Conservation (phyloP, 1,140 invertebrate species). For the Pseudomyrmex pallidus region DNA sequence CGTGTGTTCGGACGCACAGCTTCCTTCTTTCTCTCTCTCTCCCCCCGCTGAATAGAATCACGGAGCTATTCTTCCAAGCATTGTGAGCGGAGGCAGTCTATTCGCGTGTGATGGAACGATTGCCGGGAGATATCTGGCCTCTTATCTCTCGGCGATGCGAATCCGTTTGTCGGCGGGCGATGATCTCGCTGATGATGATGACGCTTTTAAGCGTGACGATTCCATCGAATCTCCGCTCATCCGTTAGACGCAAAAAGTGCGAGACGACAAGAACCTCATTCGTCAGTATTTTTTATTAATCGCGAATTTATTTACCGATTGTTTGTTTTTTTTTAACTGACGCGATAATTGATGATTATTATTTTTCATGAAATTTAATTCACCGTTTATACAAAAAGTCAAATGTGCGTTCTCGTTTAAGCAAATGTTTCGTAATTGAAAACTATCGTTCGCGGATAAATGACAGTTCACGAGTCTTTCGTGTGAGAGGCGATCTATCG, state of each 20-base stretch:
- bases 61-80: conserved; percentile 81
- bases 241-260: conserved; percentile 17
- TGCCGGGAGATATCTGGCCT: conserved; percentile 76
- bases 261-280: background rate
- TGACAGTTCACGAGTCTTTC: conserved; percentile 13
- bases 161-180: conserved; percentile 65
- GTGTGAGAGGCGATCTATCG: conserved; percentile 28
- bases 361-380: background rate
- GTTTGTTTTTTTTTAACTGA: background rate
- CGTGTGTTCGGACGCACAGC: conserved; percentile 31
- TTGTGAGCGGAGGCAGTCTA: conserved; percentile 78
- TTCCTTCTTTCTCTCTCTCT: conserved; percentile 54
- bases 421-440: background rate
- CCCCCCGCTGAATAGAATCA: conserved; percentile 82
- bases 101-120: conserved; percentile 80
- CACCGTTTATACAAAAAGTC: background rate
- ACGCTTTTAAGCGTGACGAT: background rate
- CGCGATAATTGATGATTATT: background rate
- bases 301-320: background rate
- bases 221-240: conserved; percentile 20
- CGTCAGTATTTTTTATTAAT: background rate
- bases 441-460: conserved; percentile 45
- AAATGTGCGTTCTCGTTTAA: background rate
- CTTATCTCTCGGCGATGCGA: conserved; percentile 72
- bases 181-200: conserved; percentile 10